These are phyloP conservation scores for Prunella strophiata DNA, from an alignment of 2,797 vertebrate species.

Conservation along the genomic window DNA sequence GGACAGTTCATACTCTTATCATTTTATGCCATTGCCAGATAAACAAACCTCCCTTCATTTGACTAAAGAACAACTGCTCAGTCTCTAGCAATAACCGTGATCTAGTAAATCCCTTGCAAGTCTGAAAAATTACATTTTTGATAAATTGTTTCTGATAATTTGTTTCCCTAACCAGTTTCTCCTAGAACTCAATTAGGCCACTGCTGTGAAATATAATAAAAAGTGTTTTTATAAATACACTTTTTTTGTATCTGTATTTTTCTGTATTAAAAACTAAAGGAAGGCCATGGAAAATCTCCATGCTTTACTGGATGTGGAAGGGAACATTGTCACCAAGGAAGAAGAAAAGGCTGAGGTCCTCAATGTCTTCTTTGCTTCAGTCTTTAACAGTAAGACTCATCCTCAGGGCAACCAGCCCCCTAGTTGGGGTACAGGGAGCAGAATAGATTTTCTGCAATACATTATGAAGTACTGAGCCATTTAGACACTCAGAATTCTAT, in stretches of 20 bases:
- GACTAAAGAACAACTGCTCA: background rate
- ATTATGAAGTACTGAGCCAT: background rate
- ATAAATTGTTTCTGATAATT: background rate
- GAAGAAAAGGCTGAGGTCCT: background rate
- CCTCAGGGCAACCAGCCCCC: background rate
- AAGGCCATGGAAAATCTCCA: background rate
- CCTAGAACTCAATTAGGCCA: background rate
- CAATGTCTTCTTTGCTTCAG: background rate
- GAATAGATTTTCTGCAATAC: background rate
- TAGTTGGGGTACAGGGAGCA: background rate
- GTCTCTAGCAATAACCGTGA: background rate
- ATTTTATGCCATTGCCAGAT: background rate
- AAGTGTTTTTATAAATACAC: background rate
- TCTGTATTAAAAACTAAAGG: background rate
- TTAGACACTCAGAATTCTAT: background rate
- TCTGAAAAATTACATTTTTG: background rate
- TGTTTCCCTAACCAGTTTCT: background rate
- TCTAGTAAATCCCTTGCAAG: background rate
- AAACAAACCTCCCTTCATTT: background rate
- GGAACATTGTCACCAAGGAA: background rate
- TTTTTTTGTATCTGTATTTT: no score
- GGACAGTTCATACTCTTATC: constrained; percentile 92
- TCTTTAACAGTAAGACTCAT: background rate
- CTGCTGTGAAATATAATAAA: background rate
- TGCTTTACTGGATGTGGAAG: background rate